Percentiles rank a stretch among this genome's conserved stretches.
Evolutionary conservation across 2,797 vertebrate genomes (phyloP).

Genomic region (Notoglanidium macrostoma): DNA sequence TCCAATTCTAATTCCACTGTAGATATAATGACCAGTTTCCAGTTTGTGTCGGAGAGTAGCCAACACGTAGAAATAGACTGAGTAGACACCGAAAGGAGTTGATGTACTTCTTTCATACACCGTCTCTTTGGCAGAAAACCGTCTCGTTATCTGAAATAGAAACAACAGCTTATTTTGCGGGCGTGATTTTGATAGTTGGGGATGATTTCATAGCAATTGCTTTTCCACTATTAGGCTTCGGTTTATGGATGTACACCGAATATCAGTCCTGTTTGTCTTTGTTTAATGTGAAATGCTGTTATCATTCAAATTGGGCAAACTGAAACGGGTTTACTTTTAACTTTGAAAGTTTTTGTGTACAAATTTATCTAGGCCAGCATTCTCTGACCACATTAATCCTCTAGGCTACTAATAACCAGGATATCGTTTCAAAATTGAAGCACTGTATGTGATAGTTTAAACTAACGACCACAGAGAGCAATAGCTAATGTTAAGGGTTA

Average conservation of each 20-base stretch:
- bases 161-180: neutral
- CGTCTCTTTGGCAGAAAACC: neutral
- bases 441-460: too few relatives aligned
- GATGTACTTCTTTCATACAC: neutral
- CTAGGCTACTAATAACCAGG: too few relatives aligned
- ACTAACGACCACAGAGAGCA: too few relatives aligned
- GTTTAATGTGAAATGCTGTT: neutral
- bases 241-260: neutral
- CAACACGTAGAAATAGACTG: neutral
- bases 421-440: too few relatives aligned
- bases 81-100: neutral
- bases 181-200: too few relatives aligned
- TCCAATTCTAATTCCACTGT: neutral
- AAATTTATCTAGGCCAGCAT: too few relatives aligned
- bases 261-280: neutral
- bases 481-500: too few relatives aligned
- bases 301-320: neutral
- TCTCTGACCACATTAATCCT: too few relatives aligned
- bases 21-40: neutral
- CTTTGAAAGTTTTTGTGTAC: too few relatives aligned
- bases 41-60: neutral
- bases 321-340: too few relatives aligned
- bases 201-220: neutral
- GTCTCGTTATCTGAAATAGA: neutral
- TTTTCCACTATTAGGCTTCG: neutral